Base-by-base conservation (phyloP, 2,888 invertebrate species). In the Caenorhabditis afra region DNA sequence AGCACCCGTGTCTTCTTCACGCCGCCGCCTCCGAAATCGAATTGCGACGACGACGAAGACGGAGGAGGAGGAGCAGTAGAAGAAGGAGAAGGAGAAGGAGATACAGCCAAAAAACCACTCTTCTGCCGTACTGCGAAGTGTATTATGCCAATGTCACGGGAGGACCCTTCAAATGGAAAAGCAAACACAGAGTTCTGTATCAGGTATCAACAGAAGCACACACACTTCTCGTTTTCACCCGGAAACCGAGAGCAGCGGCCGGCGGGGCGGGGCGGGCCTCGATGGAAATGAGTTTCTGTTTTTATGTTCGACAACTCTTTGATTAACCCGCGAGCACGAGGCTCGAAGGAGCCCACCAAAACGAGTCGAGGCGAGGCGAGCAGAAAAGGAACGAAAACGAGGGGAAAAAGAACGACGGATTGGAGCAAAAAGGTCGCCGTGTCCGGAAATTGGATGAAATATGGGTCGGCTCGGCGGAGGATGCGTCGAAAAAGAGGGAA, bases 391-490 rank as follows among this genome's bases (percentile, higher is more conserved):
- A 45, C 37, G 37, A 49, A 47, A 53, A 20, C 23, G 23, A 59
- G 44, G 18, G 23, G 53, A 44, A 45, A 16, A 49, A 44, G 55
- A 35, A 59, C 50, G 61, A 62, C 29, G 53, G 55, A 71, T 71
- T 53, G 59, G 68, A 55, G 37, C 68, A 52, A 61, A 70, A 71
- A 71, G 70, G 70, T 71, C 70, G 70, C 47, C 55, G 47, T 53
- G 70, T 71, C 70, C 70, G 70, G 70, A 71, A 71, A 71, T 71
- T 71, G 62, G 55, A 71, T 62, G 70, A 71, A 71, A 62, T 62
- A 62, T 71, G 61, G 61, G 64, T 64, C 44, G 73, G 39, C 8
- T 16, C n/a, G 41, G 4, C 7, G 4, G 29, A 29, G 16, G 18
- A 73, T 23, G 29, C 49, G 49, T n/a, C 45, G 49, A n/a, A n/a